Base-by-base conservation (phyloP, 2,888 invertebrate species). In the Phyto melanocephala region DNA sequence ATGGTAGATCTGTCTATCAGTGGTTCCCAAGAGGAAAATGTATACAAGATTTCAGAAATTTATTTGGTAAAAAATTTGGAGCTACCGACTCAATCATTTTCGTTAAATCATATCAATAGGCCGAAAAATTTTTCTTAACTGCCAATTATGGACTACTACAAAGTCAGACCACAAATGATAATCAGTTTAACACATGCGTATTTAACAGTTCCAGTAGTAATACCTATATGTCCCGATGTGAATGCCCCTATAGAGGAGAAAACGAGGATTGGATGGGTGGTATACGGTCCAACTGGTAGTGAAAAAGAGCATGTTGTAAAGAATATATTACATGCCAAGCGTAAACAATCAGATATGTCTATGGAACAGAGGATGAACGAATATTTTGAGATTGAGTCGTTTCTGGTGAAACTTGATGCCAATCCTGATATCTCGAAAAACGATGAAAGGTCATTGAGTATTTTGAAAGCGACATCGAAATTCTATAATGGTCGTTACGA, bases 151-250 rank as follows among this genome's bases (percentile, higher is more conserved):
- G 37, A 11, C 11, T 11, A 84, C 10, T n/a, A 56, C 1, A 67
- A 72, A 15, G 37, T 76, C 6, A 56, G 50, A 50, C 83, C 74
- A 10, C 58, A 76, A 37, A 56, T 80, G 22, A 83, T 83, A 1
- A 62, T 80, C 1, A 83, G 80, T 35, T 68, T 72, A 35, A 35
- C 74, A 4, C 75, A 80, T 68, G 68, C 75, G 0, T 80, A 24
- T 54, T 42, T 75, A 11, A 75, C 70, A 10, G 54, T 70, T 0
- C 75, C 80, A 6, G n/a, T 71, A 1, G 52, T 70, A 50, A 24
- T 42, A 7, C 70, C 71, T 2, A 37, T 50, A 8, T 54, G 40
- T 2, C 15, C 37, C 1, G 35, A 20, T 24, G 28, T 22, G 0
- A 40, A 45, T 47, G 65, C 65, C 0, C 54, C 54, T 2, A 68